phyloP scores from a whole-genome alignment of 2,113 vertebrate genomes.

The Elephantulus edwardii region DNA sequence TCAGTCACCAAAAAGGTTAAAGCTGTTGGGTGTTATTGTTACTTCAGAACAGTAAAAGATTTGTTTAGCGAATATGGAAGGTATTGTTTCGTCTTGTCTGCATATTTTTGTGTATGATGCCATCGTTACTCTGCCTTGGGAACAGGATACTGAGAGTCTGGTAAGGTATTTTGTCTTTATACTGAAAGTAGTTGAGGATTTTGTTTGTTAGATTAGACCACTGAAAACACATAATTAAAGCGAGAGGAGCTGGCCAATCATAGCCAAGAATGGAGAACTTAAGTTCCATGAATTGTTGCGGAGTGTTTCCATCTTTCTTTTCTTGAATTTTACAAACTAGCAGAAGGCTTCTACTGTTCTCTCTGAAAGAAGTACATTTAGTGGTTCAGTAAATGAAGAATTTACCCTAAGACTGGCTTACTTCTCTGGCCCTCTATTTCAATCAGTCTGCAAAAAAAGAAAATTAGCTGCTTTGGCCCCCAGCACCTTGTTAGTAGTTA shows the following conservation, averaged over 20 bases:
- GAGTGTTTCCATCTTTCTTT: constrained; percentile 21
- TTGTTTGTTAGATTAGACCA: constrained; percentile 41
- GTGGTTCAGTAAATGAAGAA: constrained; percentile 2
- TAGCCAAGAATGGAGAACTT: not conserved
- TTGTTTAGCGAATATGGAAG: constrained; percentile 40
- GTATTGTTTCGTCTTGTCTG: constrained; percentile 14
- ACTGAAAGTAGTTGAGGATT: constrained; percentile 22
- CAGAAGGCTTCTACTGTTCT: constrained; percentile 38
- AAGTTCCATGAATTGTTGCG: not conserved
- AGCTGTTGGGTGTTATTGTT: constrained; percentile 48
- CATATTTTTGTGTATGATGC: not conserved
- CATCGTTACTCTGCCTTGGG: not conserved
- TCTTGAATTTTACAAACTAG: constrained; percentile 44
- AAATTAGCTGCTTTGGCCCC: constrained; percentile 2
- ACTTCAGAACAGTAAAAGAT: constrained; percentile 51
- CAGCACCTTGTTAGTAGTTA: not conserved
- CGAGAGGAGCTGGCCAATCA: not conserved
- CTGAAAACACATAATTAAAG: constrained; percentile 33
- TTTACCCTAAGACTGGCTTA: constrained; percentile 49
- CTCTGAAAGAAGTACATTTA: not conserved
- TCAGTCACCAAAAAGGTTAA: constrained; percentile 59
- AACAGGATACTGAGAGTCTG: constrained; percentile 2
- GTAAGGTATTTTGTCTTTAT: constrained; percentile 18
- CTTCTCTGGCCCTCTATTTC: too few relatives aligned
- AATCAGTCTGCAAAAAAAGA: not conserved